Base-by-base conservation (phyloP, 2,888 invertebrate genomes). In the Catocala sponsa region DNA sequence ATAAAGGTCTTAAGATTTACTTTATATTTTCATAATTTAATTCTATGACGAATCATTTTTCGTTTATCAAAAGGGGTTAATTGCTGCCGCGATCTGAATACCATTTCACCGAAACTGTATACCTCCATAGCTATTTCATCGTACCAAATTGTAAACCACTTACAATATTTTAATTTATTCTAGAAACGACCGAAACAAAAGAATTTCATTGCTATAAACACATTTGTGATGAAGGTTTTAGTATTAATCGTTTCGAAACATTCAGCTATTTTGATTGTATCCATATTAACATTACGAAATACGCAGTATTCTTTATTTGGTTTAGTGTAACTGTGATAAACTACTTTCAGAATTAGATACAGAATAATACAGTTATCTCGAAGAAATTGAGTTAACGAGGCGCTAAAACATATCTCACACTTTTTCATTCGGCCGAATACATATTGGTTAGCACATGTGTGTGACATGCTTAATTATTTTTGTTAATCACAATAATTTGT, bases 391-490 rank as follows among this genome's bases (percentile, higher is more conserved):
- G 44, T 49, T 46, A 57, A 66, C 48, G 35, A 70, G 57, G 47
- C 52, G 52, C 25, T 63, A 57, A 60, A 57, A 59, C 41, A 48
- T 62, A 38, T 64, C 50, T 64, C 63, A 66, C 58, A 66, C 57
- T 65, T 48, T 53, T 67, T 63, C 50, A 42, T 41, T 55, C 41
- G 10, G 38, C 42, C 41, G 9, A 47, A 38, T 35, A 25, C 7
- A 33, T 25, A 38, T 65, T 64, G 46, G 60, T 63, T 64, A 50
- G 49, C 74, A 78, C 80, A 80, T 81, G 74, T 75, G 74, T 65
- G 60, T 65, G 63, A 68, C 71, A 67, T 62, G 44, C 58, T 74
- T 66, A 65, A 70, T 75, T 70, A 68, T 58, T 56, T 71, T 64
- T 73, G 55, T 58, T 74, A 66, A 64, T 65, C 32, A 52, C 53